Base-by-base conservation (phyloP, 2,888 invertebrate genomes). In the Cephus spinipes region DNA sequence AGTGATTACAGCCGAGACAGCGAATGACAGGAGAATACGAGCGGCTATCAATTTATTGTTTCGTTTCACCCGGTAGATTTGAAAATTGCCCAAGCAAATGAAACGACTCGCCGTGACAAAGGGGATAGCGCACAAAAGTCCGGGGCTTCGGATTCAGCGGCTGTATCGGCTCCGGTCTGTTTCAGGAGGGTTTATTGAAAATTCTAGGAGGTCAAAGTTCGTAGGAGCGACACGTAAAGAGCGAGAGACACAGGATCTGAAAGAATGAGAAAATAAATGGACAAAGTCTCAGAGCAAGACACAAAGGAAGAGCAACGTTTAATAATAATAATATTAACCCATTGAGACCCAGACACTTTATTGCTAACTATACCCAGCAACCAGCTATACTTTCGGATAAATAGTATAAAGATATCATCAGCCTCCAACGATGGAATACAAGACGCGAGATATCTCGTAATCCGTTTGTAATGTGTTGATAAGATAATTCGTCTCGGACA, bases 301-400 rank as follows among this genome's bases (percentile, higher is more conserved):
- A 40, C 15, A 40, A 15, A 40, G 15, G 15, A 40, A 40, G 40
- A 15, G 0, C 15, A 15, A 55, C 1, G 55, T 23, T 71, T 82
- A 81, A 85, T 85, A 85, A 82, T 85, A 87, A 86, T 85, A 23
- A 55, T 55, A 55, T 55, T 86, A 86, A 12, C 35, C 12, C 3
- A 35, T 35, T 3, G 35, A 3, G 12, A 12, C 1, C 12, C 12
- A 35, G 3, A 3, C 12, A 35, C 3, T 35, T 35, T 35, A 35
- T 3, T 35, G 3, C 35, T 4, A 12, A 12, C 12, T 12, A 12
- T 35, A 12, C 35, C 35, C 35, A 35, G 35, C 12, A 3, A 3
- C 35, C 12, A 35, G 35, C 1, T 35, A 35, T 35, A 35, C 1
- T 35, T 35, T 35, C 12, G 12, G 35, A 35, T 35, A 35, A 35